A percentile compares a stretch with the other conserved stretches of the same genome.
phyloP scores from a whole-genome alignment of 2,888 invertebrate genomes.

The Agonopterix arenella region DNA sequence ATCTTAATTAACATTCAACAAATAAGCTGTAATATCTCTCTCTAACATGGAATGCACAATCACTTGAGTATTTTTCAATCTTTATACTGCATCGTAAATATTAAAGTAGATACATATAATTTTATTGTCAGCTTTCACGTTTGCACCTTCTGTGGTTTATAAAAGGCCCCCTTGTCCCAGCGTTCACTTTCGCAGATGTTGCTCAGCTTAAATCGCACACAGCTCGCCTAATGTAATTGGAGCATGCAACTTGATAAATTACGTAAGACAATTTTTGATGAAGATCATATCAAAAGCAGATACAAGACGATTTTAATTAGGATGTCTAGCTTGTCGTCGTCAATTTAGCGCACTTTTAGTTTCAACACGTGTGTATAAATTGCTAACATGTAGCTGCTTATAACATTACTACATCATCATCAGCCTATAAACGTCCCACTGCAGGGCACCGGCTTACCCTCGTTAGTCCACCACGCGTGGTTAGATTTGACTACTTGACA shows the following conservation, averaged over 20 bases:
- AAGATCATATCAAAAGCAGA: slow-evolving; percentile 11
- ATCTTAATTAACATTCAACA: too few relatives aligned
- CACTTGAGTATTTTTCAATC: too few relatives aligned
- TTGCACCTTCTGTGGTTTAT: not conserved
- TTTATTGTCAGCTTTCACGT: too few relatives aligned
- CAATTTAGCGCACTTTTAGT: not conserved
- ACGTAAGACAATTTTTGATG: slow-evolving; percentile 24
- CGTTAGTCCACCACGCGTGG: too few relatives aligned
- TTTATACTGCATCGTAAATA: too few relatives aligned
- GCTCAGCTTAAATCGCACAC: slow-evolving; percentile 19
- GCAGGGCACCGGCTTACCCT: too few relatives aligned
- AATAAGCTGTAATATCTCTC: too few relatives aligned
- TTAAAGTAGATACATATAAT: too few relatives aligned
- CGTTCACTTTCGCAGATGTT: slow-evolving; percentile 12
- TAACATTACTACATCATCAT: not conserved
- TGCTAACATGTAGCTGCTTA: not conserved
- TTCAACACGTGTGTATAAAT: not conserved
- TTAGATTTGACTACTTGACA: too few relatives aligned
- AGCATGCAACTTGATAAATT: slow-evolving; percentile 24
- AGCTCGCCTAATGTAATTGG: slow-evolving; percentile 24
- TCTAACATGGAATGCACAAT: too few relatives aligned
- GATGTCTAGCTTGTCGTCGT: slow-evolving; percentile 13
- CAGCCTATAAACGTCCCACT: too few relatives aligned
- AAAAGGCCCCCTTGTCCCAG: slow-evolving; percentile 3
- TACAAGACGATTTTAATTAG: slow-evolving; percentile 12